Conservation (phyloP, 2,888 invertebrate genomes). For the Ornithoptera alexandrae region DNA sequence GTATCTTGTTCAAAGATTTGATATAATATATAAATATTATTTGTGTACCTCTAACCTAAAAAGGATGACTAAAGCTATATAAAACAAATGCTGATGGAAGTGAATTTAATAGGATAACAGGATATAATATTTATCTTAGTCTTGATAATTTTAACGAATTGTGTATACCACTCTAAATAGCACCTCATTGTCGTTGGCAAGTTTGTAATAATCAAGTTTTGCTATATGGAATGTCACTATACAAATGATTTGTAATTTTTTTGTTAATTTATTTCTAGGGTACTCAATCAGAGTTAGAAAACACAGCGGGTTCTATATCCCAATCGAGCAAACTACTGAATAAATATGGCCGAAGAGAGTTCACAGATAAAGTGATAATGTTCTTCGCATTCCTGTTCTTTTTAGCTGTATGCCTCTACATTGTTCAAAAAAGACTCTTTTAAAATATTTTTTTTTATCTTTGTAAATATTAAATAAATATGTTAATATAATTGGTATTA, state of each 20-base stretch:
- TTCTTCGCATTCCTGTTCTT: conserved; percentile 93
- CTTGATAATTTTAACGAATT: no score
- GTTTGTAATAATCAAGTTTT: not conserved
- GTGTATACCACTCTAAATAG: no score
- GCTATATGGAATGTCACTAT: not conserved
- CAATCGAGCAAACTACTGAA: conserved; percentile 95
- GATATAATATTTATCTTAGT: no score
- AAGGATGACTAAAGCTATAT: no score
- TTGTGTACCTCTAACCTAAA: no score
- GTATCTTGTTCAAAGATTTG: no score
- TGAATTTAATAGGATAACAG: no score
- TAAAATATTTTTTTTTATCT: conserved; percentile 48
- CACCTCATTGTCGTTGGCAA: not conserved
- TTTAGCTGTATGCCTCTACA: conserved; percentile 93
- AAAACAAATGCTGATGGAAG: no score
- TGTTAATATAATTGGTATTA: conserved; percentile 9
- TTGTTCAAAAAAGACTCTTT: conserved; percentile 93
- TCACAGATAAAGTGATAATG: conserved; percentile 95
- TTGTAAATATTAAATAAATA: conserved; percentile 10
- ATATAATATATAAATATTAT: no score
- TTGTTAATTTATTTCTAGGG: conserved; percentile 61
- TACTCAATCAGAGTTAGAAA: conserved; percentile 90
- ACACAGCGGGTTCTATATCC: conserved; percentile 91
- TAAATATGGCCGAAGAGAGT: conserved; percentile 96
- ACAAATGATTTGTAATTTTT: not conserved